These are phyloP conservation scores for Emys orbicularis DNA, from an alignment of 2,797 vertebrate species.

Conservation along the genomic window DNA sequence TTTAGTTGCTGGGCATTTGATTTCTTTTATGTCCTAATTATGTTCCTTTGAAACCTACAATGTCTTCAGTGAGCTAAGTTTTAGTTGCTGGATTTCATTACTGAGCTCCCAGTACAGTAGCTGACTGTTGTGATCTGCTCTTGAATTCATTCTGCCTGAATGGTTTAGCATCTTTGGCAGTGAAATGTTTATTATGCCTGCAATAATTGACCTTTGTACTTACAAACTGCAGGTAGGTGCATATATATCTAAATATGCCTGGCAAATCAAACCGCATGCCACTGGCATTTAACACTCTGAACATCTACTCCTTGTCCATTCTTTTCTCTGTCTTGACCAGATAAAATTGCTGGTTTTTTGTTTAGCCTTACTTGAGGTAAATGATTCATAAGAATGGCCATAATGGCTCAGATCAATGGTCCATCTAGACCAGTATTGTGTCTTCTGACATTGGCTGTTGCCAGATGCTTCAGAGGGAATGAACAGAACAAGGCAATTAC, in stretches of 20 bases:
- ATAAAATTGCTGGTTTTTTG: constrained; percentile 21
- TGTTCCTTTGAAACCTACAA: not conserved
- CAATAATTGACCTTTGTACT: constrained; percentile 50
- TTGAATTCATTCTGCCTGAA: constrained; percentile 40
- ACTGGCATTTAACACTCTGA: not conserved
- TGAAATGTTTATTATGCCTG: constrained; percentile 55
- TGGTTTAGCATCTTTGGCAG: constrained; percentile 48
- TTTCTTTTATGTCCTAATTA: constrained; percentile 13
- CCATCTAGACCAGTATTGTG: not conserved
- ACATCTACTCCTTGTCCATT: not conserved
- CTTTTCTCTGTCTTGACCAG: not conserved
- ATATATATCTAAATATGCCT: constrained; percentile 48
- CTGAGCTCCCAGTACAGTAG: constrained; percentile 16
- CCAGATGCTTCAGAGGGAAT: not conserved
- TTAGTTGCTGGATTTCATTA: constrained; percentile 26
- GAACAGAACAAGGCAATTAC: not conserved
- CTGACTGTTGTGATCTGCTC: constrained; percentile 26
- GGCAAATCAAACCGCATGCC: constrained; percentile 26
- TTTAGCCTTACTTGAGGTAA: not conserved
- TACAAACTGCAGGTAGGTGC: constrained; percentile 25
- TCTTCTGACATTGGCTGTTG: not conserved
- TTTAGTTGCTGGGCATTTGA: constrained; percentile 1
- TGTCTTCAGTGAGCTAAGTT: constrained; percentile 26
- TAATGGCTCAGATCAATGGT: not conserved
- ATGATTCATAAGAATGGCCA: not conserved